Evolutionary conservation across 2,113 vertebrate species (phyloP).

Genomic region (Scortum barcoo): DNA sequence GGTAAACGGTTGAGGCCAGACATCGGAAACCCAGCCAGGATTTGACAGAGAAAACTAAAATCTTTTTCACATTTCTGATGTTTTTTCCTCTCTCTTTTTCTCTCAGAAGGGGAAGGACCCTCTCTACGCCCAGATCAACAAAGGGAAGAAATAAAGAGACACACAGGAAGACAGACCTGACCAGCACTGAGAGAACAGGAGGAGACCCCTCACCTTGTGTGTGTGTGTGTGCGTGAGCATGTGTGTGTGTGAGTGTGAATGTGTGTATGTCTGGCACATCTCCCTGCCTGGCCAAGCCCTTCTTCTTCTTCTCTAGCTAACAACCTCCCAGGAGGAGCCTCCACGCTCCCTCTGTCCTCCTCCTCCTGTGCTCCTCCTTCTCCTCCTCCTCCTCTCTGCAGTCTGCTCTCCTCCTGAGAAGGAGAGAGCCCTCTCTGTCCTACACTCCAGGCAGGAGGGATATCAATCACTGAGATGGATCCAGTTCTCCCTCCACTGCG

Average conservation of each 20-base stretch:
- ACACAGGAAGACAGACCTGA: slow-evolving; percentile 77
- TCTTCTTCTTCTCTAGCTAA: slow-evolving; percentile 59
- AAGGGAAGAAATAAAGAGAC: slow-evolving; percentile 93
- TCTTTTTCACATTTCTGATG: background rate
- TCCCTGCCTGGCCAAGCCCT: slow-evolving; percentile 58
- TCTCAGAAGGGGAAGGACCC: slow-evolving; percentile 90
- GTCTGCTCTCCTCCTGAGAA: slow-evolving; percentile 59
- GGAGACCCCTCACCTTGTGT: slow-evolving; percentile 68
- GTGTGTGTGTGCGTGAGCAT: slow-evolving; percentile 39
- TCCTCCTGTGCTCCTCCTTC: slow-evolving; percentile 34
- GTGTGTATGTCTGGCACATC: slow-evolving; percentile 54
- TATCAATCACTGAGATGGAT: slow-evolving; percentile 68
- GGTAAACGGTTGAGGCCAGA: background rate
- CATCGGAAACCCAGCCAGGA: background rate
- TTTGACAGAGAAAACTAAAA: background rate
- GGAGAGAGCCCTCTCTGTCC: slow-evolving; percentile 55
- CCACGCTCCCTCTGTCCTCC: slow-evolving; percentile 29
- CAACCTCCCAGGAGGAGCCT: slow-evolving; percentile 69
- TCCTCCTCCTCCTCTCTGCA: slow-evolving; percentile 56
- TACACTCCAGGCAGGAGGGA: slow-evolving; percentile 63
- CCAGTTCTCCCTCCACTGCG: slow-evolving; percentile 51
- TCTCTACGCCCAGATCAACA: slow-evolving; percentile 97
- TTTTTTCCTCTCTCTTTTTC: slow-evolving; percentile 45
- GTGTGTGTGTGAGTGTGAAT: slow-evolving; percentile 49
- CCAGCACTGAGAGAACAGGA: slow-evolving; percentile 78